Percentiles rank a stretch among this genome's conserved stretches.
Conservation (phyloP, 2,888 invertebrate species). For the Limnephilus rhombicus region DNA sequence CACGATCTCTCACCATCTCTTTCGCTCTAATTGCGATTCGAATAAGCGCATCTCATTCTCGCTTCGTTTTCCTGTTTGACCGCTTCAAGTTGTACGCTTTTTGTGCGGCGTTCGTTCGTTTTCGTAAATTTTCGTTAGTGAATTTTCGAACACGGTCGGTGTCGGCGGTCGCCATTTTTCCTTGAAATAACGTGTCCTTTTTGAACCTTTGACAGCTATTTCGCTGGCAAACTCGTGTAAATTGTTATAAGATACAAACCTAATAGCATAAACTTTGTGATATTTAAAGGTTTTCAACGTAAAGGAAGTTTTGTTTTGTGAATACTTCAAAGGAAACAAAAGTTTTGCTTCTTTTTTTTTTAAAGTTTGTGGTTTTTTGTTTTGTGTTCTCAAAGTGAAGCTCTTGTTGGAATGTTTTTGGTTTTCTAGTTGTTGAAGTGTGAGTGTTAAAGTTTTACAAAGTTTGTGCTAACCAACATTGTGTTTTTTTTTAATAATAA, state of each 20-base stretch:
- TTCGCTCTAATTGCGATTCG: background rate
- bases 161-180: background rate
- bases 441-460: background rate
- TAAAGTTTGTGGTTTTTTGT: background rate
- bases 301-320: background rate
- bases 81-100: background rate
- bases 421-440: background rate
- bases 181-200: background rate
- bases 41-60: conserved; percentile 3
- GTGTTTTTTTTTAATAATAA: background rate
- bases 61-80: background rate
- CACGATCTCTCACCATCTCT: background rate
- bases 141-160: conserved; percentile 25
- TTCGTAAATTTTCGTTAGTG: conserved; percentile 21
- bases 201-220: conserved; percentile 19
- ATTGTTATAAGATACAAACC: background rate
- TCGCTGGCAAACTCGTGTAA: background rate
- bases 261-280: background rate
- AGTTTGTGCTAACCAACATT: background rate
- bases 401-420: background rate
- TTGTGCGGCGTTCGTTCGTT: background rate
- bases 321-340: background rate
- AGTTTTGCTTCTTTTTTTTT: conserved; percentile 14
- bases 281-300: background rate
- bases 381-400: background rate